These are phyloP conservation scores for Aethina tumida DNA, from an alignment of 1,140 invertebrate species.

Conservation along the genomic window DNA sequence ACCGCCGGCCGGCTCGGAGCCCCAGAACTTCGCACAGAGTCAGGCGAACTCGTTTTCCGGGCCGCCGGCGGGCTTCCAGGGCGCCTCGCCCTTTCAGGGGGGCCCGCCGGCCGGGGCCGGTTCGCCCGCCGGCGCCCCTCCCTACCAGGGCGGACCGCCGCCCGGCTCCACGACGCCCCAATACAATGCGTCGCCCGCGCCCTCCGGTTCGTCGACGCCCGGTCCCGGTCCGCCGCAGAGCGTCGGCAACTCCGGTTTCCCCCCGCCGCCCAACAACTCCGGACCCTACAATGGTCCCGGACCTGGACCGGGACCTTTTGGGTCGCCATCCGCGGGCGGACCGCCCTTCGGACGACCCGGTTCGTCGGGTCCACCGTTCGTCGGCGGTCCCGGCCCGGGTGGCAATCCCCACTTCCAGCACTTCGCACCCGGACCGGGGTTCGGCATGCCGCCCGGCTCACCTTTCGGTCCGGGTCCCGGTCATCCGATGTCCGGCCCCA, in stretches of 20 bases:
- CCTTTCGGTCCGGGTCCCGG: slow-evolving; percentile 53
- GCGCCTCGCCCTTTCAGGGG: slow-evolving; percentile 48
- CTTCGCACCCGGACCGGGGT: slow-evolving; percentile 51
- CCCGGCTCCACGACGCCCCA: slow-evolving; percentile 63
- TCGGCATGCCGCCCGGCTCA: slow-evolving; percentile 59
- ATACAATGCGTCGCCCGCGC: slow-evolving; percentile 64
- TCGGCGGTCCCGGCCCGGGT: slow-evolving; percentile 43
- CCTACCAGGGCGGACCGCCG: slow-evolving; percentile 56
- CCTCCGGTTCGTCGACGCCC: slow-evolving; percentile 64
- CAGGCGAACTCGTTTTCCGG: slow-evolving; percentile 45
- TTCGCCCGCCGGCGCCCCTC: slow-evolving; percentile 50
- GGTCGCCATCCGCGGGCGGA: slow-evolving; percentile 53
- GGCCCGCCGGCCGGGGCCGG: slow-evolving; percentile 52
- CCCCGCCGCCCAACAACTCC: slow-evolving; percentile 50
- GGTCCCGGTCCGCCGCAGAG: slow-evolving; percentile 52
- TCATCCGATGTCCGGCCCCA: slow-evolving; percentile 50
- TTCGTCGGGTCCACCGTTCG: slow-evolving; percentile 58
- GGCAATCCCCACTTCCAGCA: slow-evolving; percentile 53
- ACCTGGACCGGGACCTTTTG: slow-evolving; percentile 43
- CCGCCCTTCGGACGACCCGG: slow-evolving; percentile 54
- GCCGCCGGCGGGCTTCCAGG: slow-evolving; percentile 48
- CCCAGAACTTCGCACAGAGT: slow-evolving; percentile 47
- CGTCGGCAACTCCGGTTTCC: slow-evolving; percentile 47
- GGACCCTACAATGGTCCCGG: slow-evolving; percentile 54
- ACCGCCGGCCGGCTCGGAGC: slow-evolving; percentile 52